A percentile compares a stretch with the other conserved stretches of the same genome.
These are phyloP conservation scores for Stichodactyla helianthus DNA, from an alignment of 64 coral and sea anemone genomes.

Conservation along the genomic window DNA sequence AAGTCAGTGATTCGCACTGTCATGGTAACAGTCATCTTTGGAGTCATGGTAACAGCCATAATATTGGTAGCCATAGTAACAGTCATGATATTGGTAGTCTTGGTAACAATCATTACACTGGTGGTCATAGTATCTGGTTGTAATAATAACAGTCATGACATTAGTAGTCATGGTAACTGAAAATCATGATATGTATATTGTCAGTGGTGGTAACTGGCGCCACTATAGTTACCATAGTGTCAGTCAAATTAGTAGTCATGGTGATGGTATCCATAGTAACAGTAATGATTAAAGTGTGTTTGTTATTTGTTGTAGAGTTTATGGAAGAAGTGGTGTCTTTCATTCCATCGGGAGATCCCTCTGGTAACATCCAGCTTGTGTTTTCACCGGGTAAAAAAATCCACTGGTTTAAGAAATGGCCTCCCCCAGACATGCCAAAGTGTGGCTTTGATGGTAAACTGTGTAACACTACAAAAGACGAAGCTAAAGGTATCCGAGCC, in stretches of 20 bases:
- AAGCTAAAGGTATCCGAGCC: not conserved
- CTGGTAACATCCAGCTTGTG: not conserved
- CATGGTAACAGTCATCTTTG: not conserved
- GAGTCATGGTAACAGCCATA: not conserved
- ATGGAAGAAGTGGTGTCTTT: constrained; percentile 21
- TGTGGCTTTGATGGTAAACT: constrained; percentile 59
- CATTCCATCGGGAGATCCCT: not conserved
- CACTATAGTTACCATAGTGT: too few relatives aligned
- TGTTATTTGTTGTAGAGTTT: not conserved
- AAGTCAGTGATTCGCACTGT: not conserved
- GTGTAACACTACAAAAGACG: constrained; percentile 4
- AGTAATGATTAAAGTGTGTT: not conserved
- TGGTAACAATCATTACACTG: not conserved
- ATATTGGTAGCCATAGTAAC: not conserved
- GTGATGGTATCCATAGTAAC: too few relatives aligned
- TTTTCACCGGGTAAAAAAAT: constrained; percentile 5
- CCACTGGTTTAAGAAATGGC: constrained; percentile 9
- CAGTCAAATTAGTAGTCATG: too few relatives aligned
- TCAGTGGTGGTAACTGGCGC: not conserved
- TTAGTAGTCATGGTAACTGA: not conserved
- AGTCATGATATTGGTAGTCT: not conserved
- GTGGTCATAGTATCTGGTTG: not conserved
- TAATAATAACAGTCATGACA: not conserved
- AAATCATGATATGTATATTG: not conserved
- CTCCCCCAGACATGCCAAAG: constrained; percentile 37